These are phyloP conservation scores for Disparrhopalites patrizii DNA, from an alignment of 2,888 invertebrate genomes.

Conservation along the genomic window DNA sequence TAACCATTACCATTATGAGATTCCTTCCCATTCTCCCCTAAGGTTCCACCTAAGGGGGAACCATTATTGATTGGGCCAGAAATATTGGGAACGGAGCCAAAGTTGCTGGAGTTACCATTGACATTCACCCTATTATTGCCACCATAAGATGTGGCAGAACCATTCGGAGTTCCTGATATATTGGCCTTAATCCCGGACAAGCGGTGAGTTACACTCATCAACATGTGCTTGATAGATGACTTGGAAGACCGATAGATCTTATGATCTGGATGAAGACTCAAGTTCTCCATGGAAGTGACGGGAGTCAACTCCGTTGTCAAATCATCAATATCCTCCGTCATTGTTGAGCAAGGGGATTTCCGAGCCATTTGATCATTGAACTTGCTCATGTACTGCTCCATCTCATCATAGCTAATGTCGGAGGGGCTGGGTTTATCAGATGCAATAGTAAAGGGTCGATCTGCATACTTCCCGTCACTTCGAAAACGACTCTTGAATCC, in stretches of 20 bases:
- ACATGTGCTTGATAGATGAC: constrained; percentile 50
- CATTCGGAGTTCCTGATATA: constrained; percentile 31
- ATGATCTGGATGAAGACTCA: constrained; percentile 70
- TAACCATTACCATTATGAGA: constrained; percentile 13
- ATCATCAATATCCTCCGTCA: constrained; percentile 51
- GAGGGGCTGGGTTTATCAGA: constrained; percentile 61
- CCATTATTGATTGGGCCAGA: background rate
- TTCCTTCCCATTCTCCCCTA: background rate
- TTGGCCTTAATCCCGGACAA: constrained; percentile 46
- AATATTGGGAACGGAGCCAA: constrained; percentile 46
- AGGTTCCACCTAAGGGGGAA: background rate
- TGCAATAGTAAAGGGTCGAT: constrained; percentile 67
- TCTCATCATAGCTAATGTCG: constrained; percentile 65
- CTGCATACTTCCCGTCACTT: constrained; percentile 56
- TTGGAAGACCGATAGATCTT: constrained; percentile 66
- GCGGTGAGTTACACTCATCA: constrained; percentile 49
- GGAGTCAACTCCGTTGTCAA: constrained; percentile 52
- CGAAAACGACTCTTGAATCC: constrained; percentile 44
- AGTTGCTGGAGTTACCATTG: constrained; percentile 34
- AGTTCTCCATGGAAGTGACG: constrained; percentile 55
- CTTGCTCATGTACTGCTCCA: constrained; percentile 53
- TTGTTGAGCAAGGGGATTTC: constrained; percentile 47
- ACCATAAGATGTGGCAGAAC: background rate
- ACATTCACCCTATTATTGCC: constrained; percentile 12
- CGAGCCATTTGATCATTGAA: constrained; percentile 45